phyloP scores from a whole-genome alignment of 30 jellyfish, hydroid and myxozoan genomes.

The Hydractinia echinata region DNA sequence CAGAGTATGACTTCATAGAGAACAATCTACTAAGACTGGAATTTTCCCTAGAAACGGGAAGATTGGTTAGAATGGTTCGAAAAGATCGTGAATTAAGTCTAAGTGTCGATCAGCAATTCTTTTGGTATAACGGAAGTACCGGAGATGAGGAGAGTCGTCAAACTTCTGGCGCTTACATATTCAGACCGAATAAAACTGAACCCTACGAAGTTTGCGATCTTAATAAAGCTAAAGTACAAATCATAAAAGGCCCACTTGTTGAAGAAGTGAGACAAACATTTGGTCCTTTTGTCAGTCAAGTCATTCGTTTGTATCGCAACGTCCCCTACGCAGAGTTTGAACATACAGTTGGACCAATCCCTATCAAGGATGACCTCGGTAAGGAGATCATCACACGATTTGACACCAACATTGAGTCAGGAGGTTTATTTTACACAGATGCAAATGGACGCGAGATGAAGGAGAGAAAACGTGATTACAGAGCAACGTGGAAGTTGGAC shows the following conservation, averaged over 20 bases:
- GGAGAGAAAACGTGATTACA: constrained; percentile 67
- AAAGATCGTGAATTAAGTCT: constrained; percentile 58
- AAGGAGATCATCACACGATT: constrained; percentile 79
- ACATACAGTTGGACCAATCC: constrained; percentile 93
- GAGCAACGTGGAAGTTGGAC: constrained; percentile 85
- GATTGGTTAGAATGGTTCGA: constrained; percentile 44
- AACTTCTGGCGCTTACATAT: constrained; percentile 94
- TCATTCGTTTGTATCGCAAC: constrained; percentile 59
- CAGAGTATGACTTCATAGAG: constrained; percentile 43
- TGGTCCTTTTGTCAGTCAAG: constrained; percentile 89
- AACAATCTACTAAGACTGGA: constrained; percentile 53
- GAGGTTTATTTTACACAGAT: constrained; percentile 79
- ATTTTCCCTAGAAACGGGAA: constrained; percentile 54
- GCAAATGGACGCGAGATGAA: constrained; percentile 94
- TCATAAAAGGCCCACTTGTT: constrained; percentile 64
- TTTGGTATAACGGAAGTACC: constrained; percentile 84
- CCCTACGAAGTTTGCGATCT: constrained; percentile 53
- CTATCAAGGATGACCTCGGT: constrained; percentile 70
- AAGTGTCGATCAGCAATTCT: constrained; percentile 77
- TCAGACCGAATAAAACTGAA: constrained; percentile 61
- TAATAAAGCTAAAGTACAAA: constrained; percentile 52
- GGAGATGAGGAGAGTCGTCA: constrained; percentile 78
- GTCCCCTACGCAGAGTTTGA: constrained; percentile 75
- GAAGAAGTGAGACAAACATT: constrained; percentile 82
- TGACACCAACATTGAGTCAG: constrained; percentile 71